Evolutionary conservation across 2,888 invertebrate species (phyloP), one percentile per base, ranked within the genome.

Genomic region (Junonia oenone): DNA sequence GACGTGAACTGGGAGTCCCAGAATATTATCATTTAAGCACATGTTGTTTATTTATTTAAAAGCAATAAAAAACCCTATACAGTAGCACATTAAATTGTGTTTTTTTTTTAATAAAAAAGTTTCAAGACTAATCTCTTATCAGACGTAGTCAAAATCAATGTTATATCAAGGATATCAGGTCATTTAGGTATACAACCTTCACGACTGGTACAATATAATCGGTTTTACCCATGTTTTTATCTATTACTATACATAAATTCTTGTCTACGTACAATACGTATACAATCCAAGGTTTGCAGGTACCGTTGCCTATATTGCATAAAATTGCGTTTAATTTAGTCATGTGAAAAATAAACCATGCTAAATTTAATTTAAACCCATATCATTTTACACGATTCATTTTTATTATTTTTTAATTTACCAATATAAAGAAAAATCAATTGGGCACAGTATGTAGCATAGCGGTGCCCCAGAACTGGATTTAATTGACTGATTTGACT

Each of bases 151-250:
- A 27, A 37, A 45, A 13, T 35, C 40, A 33, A 40, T 43, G 43
- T 45, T 8, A 45, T 22, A 27, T n/a, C 51, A 51, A 51, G 51
- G 51, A 35, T 35, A 9, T 45, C 22, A 14, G 15, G 51, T 51
- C 17, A 15, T 17, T 51, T 51, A 35, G 51, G 45, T 51, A 45
- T 45, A 35, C 35, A 51, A 45, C 26, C 43, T 45, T 14, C 43
- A 45, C 45, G 35, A 45, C 35, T 17, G 45, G 45, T 38, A 52
- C 27, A 29, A 29, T 35, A 52, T 38, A 52, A 38, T 52, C 19
- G 52, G 46, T 46, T 52, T 38, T 46, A 52, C 38, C 37, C 46
- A 46, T 9, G 35, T 9, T 33, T 33, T 45, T 40, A 51, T 17
- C 13, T 51, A 51, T 51, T 19, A 35, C 15, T 27, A 26, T 33